phyloP scores from a whole-genome alignment of 1,140 invertebrate species.

The Plutomurus gul region DNA sequence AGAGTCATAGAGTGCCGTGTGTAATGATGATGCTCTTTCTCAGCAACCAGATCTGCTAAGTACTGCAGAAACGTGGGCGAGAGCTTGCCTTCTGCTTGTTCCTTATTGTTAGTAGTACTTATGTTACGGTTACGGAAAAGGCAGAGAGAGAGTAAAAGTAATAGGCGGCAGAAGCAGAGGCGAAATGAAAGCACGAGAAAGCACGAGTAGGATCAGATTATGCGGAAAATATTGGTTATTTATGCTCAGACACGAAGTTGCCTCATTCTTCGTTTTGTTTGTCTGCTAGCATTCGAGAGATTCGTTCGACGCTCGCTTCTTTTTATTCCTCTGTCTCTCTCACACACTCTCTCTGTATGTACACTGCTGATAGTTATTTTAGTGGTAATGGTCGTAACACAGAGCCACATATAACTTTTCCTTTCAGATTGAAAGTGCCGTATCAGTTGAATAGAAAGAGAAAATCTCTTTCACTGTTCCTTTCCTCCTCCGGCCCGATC shows the following conservation, averaged over 20 bases:
- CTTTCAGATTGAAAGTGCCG: too few species aligned
- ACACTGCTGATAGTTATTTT: too few species aligned
- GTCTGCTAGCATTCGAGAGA: background rate
- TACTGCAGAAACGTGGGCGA: too few species aligned
- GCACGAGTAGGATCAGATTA: slow-evolving; percentile 33
- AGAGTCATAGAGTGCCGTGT: too few species aligned
- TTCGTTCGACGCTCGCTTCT: too few species aligned
- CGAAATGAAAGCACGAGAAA: slow-evolving; percentile 12
- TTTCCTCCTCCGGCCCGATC: background rate
- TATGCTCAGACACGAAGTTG: slow-evolving; percentile 36
- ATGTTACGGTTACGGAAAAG: background rate
- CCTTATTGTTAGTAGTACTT: background rate
- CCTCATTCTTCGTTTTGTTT: slow-evolving; percentile 5
- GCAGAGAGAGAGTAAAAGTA: background rate
- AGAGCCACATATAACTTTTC: too few species aligned
- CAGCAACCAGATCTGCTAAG: too few species aligned
- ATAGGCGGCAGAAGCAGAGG: background rate
- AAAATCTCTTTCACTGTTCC: background rate
- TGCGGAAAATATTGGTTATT: slow-evolving; percentile 44
- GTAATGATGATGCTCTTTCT: too few species aligned
- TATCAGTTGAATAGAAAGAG: background rate
- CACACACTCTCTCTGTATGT: too few species aligned
- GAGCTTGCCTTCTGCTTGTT: too few species aligned
- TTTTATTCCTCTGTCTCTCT: too few species aligned
- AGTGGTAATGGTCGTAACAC: too few species aligned